A percentile compares a stretch with the other conserved stretches of the same genome.
These are phyloP conservation scores for Eutrigla gurnardus DNA, from an alignment of 2,797 vertebrate species.

Conservation along the genomic window DNA sequence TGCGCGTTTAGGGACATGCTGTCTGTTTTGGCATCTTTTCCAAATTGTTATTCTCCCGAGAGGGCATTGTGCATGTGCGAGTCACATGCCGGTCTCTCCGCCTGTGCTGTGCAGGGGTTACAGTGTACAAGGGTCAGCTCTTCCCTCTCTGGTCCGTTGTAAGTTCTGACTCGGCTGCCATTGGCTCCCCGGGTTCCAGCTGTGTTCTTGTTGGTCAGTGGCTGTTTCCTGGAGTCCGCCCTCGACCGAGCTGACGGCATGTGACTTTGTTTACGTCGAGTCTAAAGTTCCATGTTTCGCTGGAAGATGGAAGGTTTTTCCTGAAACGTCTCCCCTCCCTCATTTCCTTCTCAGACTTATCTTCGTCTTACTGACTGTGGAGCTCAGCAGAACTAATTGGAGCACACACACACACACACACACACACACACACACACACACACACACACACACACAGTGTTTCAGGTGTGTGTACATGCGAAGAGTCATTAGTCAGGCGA, in stretches of 20 bases:
- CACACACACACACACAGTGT: not conserved
- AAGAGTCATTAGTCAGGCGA: constrained; percentile 34
- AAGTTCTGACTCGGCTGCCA: constrained; percentile 13
- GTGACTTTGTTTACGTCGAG: constrained; percentile 56
- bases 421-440: not conserved
- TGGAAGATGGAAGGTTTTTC: constrained; percentile 4
- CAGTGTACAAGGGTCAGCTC: constrained; percentile 65
- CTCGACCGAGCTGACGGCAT: constrained; percentile 9
- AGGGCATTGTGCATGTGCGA: constrained; percentile 37
- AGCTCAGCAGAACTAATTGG: constrained; percentile 18
- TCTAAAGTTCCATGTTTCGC: constrained; percentile 30
- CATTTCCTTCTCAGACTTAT: not conserved
- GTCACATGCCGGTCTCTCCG: constrained; percentile 63
- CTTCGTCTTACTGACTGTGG: not conserved
- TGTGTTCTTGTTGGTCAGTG: constrained; percentile 22
- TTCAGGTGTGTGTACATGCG: constrained; percentile 27
- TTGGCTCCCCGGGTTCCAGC: constrained; percentile 37
- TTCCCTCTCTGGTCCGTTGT: not conserved
- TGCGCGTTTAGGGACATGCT: constrained; percentile 22
- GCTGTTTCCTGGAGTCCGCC: constrained; percentile 27
- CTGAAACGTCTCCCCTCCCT: not conserved
- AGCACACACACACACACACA: not conserved
- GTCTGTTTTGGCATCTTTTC: constrained; percentile 38
- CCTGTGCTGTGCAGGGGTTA: constrained; percentile 49
- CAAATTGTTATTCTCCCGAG: constrained; percentile 32